Conservation (phyloP, 2,113 vertebrate genomes). For the Panurus biarmicus region DNA sequence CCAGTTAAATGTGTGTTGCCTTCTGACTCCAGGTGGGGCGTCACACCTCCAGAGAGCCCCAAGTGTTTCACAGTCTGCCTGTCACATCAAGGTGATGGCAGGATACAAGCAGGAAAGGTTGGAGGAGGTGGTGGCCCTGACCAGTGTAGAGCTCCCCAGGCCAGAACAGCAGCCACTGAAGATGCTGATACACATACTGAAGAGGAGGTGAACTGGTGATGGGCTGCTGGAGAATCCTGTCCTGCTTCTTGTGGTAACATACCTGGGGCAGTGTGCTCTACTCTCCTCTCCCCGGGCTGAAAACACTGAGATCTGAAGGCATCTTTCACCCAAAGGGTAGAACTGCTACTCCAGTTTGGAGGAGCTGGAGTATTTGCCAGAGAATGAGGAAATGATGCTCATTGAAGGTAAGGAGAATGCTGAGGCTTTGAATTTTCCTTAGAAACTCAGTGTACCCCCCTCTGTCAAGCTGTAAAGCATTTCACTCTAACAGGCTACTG, state of each 20-base stretch:
- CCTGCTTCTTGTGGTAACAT: background rate
- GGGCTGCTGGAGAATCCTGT: background rate
- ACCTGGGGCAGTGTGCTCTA: accelerated
- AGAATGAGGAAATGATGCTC: background rate
- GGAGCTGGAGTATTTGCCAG: background rate
- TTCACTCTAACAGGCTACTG: background rate
- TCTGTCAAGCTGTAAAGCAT: background rate
- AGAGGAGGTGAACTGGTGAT: background rate
- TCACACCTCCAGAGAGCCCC: background rate
- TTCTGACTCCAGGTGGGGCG: background rate
- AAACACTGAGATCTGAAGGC: background rate
- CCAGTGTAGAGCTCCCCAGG: background rate
- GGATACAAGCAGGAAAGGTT: background rate
- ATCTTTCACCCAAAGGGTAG: background rate
- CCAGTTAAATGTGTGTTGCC: accelerated
- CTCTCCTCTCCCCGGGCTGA: background rate
- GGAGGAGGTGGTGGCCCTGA: background rate
- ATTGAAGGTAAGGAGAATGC: background rate
- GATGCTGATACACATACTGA: background rate
- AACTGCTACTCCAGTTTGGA: background rate
- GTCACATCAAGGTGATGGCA: background rate
- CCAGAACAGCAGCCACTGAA: background rate
- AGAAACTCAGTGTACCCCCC: background rate
- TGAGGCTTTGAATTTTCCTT: background rate
- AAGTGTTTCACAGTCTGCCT: background rate